These are phyloP conservation scores for Papilio polyxenes DNA, from an alignment of 1,140 invertebrate species.

Conservation along the genomic window DNA sequence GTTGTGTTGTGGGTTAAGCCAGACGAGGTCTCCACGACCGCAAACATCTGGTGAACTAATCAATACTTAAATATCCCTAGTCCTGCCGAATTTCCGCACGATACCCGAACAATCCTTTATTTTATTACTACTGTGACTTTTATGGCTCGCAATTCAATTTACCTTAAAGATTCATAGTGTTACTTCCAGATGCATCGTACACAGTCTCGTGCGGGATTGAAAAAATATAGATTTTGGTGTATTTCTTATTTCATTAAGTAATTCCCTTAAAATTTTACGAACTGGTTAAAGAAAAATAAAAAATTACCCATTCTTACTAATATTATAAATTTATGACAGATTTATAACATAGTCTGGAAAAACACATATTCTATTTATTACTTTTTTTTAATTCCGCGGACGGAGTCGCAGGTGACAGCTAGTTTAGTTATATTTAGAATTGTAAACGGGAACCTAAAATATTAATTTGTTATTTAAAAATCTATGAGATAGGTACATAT, in stretches of 20 bases:
- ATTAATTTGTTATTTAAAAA: neutral
- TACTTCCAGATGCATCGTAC: neutral
- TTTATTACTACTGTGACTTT: slow-evolving; percentile 14
- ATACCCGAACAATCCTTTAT: slow-evolving; percentile 18
- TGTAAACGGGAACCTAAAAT: neutral
- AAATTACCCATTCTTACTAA: too few species aligned
- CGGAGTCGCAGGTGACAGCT: too few species aligned
- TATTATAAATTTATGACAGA: too few species aligned
- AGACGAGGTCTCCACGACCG: neutral
- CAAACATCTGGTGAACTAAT: slow-evolving; percentile 23
- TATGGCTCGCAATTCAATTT: slow-evolving; percentile 19
- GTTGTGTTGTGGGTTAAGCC: neutral
- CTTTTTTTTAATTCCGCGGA: too few species aligned
- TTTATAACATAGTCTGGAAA: too few species aligned
- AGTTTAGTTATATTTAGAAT: neutral
- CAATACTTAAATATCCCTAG: slow-evolving; percentile 27
- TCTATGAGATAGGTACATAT: neutral
- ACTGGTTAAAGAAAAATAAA: too few species aligned
- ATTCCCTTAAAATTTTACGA: too few species aligned
- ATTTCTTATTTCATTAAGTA: too few species aligned
- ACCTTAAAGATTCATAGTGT: neutral
- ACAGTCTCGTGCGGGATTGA: neutral
- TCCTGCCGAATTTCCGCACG: slow-evolving; percentile 1
- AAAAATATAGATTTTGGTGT: neutral
- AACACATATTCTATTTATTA: too few species aligned